These are phyloP conservation scores for Toxotes lorentzi DNA, from an alignment of 2,797 vertebrate genomes.

Conservation along the genomic window DNA sequence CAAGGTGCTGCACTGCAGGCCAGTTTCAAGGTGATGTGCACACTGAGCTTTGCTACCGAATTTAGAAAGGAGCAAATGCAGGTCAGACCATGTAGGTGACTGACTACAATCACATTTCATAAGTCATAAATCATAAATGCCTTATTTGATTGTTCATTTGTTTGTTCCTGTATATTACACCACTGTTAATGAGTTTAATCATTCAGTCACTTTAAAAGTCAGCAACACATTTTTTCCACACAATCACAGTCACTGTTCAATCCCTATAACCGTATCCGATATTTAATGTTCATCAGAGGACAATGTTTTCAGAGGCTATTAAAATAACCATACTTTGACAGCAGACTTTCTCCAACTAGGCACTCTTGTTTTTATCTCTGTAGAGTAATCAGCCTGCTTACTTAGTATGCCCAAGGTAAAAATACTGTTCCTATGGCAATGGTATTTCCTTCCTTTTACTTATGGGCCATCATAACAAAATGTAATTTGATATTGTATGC, in stretches of 20 bases:
- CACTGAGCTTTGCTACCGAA: slow-evolving; percentile 6
- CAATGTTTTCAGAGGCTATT: not conserved
- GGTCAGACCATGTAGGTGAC: not conserved
- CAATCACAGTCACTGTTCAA: not conserved
- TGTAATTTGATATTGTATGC: no score
- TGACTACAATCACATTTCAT: not conserved
- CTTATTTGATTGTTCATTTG: not conserved
- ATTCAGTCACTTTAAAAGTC: not conserved
- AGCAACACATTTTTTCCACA: not conserved
- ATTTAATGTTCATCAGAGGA: not conserved
- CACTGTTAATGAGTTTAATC: not conserved
- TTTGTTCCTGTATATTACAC: not conserved
- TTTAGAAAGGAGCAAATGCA: not conserved
- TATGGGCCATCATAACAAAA: no score
- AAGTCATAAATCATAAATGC: not conserved
- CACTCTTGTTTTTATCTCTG: not conserved
- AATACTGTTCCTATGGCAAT: not conserved
- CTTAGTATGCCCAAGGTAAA: not conserved
- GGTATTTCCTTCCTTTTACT: not conserved
- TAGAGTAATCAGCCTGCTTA: not conserved
- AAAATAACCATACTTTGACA: not conserved
- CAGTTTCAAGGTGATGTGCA: slow-evolving; percentile 34
- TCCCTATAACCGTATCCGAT: not conserved
- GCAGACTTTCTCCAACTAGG: not conserved
- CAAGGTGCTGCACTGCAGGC: slow-evolving; percentile 20